Conservation (phyloP, 2,797 vertebrate species). For the Brachymystax lenok region DNA sequence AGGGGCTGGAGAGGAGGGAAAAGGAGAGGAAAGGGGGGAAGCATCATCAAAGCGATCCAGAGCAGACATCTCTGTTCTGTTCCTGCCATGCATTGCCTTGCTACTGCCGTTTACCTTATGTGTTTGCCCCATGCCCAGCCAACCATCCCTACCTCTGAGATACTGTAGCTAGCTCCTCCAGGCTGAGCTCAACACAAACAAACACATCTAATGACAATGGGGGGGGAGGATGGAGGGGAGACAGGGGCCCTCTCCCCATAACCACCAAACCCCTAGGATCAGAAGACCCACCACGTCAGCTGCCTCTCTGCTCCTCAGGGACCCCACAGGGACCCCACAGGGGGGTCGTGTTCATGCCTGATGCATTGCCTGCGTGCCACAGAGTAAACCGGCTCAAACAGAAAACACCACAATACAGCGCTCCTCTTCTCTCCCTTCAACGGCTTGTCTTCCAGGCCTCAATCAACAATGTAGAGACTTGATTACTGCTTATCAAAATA, state of each 20-base stretch:
- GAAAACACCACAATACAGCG: slow-evolving; percentile 25
- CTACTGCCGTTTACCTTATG: slow-evolving; percentile 62
- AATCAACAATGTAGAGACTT: slow-evolving; percentile 44
- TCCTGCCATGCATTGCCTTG: slow-evolving; percentile 14
- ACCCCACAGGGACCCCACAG: slow-evolving; percentile 36
- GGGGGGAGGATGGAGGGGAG: slow-evolving; percentile 1
- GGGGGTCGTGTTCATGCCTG: slow-evolving; percentile 24
- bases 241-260: slow-evolving; percentile 18
- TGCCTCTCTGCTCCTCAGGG: slow-evolving; percentile 15
- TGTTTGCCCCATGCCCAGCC: slow-evolving; percentile 48
- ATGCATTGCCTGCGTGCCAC: slow-evolving; percentile 20
- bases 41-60: not conserved
- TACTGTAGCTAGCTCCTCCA: not conserved
- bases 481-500: slow-evolving; percentile 61
- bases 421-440: slow-evolving; percentile 27
- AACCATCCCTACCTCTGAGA: slow-evolving; percentile 19
- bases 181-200: not conserved
- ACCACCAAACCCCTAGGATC: slow-evolving; percentile 40
- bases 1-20: not conserved
- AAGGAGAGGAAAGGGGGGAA: not conserved
- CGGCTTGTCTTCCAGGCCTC: slow-evolving; percentile 47
- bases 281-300: slow-evolving; percentile 41
- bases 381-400: slow-evolving; percentile 65
- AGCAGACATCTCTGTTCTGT: not conserved
- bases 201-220: slow-evolving; percentile 5